Conservation (phyloP, 2,888 invertebrate species). For the Hyles lineata region DNA sequence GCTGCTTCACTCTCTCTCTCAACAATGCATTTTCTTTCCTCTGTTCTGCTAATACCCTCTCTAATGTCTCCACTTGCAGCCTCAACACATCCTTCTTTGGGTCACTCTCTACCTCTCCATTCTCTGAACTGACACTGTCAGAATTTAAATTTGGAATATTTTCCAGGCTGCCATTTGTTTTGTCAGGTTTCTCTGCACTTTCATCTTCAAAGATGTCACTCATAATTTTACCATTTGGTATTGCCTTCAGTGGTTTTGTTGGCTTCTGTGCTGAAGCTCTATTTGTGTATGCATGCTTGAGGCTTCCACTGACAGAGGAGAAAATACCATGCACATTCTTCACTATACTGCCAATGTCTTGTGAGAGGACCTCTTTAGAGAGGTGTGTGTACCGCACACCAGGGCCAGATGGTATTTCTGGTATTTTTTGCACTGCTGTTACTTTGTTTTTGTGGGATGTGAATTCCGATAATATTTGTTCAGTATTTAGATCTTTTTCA, state of each 20-base stretch:
- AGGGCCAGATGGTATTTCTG: conserved; percentile 49
- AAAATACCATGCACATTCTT: conserved; percentile 82
- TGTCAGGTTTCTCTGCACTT: conserved; percentile 27
- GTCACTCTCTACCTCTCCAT: conserved; percentile 40
- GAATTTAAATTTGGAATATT: conserved; percentile 35
- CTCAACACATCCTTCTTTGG: conserved; percentile 59
- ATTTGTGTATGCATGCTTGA: conserved; percentile 76
- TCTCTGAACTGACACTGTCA: conserved; percentile 28
- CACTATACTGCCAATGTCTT: conserved; percentile 76
- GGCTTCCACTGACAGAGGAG: conserved; percentile 75
- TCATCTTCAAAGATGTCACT: conserved; percentile 77
- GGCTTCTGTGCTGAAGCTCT: conserved; percentile 60
- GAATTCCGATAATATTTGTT: conserved; percentile 68
- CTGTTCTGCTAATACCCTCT: conserved; percentile 68
- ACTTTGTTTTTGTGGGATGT: conserved; percentile 66
- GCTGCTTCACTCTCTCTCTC: conserved; percentile 68
- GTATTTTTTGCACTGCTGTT: conserved; percentile 65
- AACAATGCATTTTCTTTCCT: conserved; percentile 67
- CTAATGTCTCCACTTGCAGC: conserved; percentile 71
- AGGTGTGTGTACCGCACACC: conserved; percentile 62
- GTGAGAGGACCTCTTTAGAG: conserved; percentile 73
- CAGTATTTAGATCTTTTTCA: conserved; percentile 60
- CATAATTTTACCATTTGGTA: conserved; percentile 72
- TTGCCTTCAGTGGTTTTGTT: conserved; percentile 54
- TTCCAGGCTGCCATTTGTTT: conserved; percentile 36